Conservation (phyloP, 2,797 vertebrate genomes). For the Pantherophis alleghaniensis region DNA sequence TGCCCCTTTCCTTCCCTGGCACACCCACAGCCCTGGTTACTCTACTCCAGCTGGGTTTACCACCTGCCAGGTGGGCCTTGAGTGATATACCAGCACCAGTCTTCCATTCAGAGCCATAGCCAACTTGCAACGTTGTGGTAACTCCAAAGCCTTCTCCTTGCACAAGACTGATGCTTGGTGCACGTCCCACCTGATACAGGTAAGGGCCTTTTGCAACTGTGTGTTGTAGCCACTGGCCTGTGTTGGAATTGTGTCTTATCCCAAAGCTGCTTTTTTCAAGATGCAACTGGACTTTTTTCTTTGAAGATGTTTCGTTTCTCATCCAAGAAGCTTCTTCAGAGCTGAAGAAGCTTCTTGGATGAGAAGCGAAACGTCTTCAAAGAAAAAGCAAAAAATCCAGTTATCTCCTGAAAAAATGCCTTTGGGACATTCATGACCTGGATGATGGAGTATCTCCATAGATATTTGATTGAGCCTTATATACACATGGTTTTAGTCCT, state of each 20-base stretch:
- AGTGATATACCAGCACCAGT: rapidly evolving
- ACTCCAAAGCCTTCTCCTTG: too few species aligned
- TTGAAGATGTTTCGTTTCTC: too few species aligned
- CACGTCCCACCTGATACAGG: not conserved
- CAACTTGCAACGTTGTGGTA: not conserved
- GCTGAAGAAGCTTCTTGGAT: too few species aligned
- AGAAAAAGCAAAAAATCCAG: too few species aligned
- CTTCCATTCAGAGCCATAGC: not conserved
- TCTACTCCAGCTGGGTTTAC: not conserved
- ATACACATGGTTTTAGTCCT: not conserved
- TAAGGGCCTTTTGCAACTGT: not conserved
- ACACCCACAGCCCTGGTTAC: not conserved
- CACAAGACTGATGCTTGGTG: not conserved
- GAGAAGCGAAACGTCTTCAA: too few species aligned
- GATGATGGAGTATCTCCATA: too few species aligned
- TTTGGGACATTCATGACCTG: too few species aligned
- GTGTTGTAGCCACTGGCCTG: too few species aligned
- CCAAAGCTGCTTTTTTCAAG: too few species aligned
- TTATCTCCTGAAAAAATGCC: too few species aligned
- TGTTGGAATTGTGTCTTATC: not conserved
- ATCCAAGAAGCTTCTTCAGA: too few species aligned
- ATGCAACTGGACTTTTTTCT: too few species aligned
- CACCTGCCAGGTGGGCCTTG: not conserved
- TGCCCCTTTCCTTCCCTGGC: not conserved
- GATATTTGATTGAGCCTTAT: not conserved